Conservation (phyloP, 2,888 invertebrate genomes). For the Priocnemis perturbator region DNA sequence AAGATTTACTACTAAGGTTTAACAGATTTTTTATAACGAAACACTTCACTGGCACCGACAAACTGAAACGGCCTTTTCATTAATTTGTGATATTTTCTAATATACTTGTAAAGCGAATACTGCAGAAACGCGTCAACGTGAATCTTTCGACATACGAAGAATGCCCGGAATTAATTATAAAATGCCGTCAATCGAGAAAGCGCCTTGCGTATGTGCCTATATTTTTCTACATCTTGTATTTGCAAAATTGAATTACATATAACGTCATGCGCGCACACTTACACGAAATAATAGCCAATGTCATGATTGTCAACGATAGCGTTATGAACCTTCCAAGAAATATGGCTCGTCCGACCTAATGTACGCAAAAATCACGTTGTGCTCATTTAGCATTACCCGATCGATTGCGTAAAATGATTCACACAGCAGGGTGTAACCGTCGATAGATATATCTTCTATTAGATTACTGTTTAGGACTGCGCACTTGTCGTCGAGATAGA, state of each 20-base stretch:
- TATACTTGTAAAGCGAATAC: background rate
- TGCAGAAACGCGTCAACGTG: background rate
- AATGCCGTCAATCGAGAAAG: background rate
- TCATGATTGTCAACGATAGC: constrained; percentile 15
- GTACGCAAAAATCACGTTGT: constrained; percentile 1
- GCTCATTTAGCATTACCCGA: constrained; percentile 16
- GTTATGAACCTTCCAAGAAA: constrained; percentile 21
- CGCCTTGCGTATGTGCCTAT: constrained; percentile 28
- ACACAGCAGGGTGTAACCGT: too few species aligned
- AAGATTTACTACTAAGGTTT: too few species aligned
- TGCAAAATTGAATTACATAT: constrained; percentile 12
- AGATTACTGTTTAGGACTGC: too few species aligned
- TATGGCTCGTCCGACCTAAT: constrained; percentile 12
- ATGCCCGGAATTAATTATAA: constrained; percentile 1
- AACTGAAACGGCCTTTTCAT: constrained; percentile 18
- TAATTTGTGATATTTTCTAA: constrained; percentile 36
- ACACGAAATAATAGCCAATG: constrained; percentile 24
- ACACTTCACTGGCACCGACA: background rate
- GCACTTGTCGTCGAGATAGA: too few species aligned
- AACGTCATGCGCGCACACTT: constrained; percentile 10
- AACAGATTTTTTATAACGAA: too few species aligned
- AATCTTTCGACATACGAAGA: background rate
- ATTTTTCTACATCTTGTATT: constrained; percentile 44
- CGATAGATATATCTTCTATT: too few species aligned
- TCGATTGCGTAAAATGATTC: background rate